Evolutionary conservation across 2,888 invertebrate species (phyloP).

Genomic region (Thymelicus sylvestris): DNA sequence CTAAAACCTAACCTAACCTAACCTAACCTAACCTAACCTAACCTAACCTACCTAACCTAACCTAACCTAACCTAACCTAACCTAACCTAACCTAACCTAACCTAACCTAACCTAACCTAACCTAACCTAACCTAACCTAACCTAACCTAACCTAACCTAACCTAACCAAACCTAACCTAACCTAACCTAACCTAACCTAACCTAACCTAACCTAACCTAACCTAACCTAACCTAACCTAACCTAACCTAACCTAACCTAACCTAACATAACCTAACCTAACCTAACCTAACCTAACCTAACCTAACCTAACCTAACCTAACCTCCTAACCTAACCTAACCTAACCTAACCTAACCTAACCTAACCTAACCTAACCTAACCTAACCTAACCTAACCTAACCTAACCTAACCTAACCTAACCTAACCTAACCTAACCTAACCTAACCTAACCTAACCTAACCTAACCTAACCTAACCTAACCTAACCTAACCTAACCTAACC

Average conservation of each 20-base stretch:
- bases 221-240: conserved; percentile 41
- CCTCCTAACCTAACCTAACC: conserved; percentile 16
- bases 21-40: conserved; percentile 33
- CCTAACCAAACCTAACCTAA: conserved; percentile 39
- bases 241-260: conserved; percentile 44
- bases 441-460: conserved; percentile 58
- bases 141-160: conserved; percentile 38
- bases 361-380: conserved; percentile 58
- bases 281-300: conserved; percentile 43
- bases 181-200: conserved; percentile 42
- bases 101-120: conserved; percentile 35
- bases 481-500: conserved; percentile 17
- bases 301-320: conserved; percentile 16
- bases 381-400: conserved; percentile 60
- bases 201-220: conserved; percentile 17
- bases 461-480: too few species aligned
- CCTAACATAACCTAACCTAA: too few species aligned
- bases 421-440: conserved; percentile 51
- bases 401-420: conserved; percentile 59
- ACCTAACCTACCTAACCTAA: conserved; percentile 34
- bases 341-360: conserved; percentile 41
- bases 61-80: conserved; percentile 34
- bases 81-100: conserved; percentile 38
- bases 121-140: conserved; percentile 39
- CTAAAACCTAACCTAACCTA: conserved; percentile 33